Evolutionary conservation across 2,113 vertebrate species (phyloP).

Genomic region (Podilymbus podiceps): DNA sequence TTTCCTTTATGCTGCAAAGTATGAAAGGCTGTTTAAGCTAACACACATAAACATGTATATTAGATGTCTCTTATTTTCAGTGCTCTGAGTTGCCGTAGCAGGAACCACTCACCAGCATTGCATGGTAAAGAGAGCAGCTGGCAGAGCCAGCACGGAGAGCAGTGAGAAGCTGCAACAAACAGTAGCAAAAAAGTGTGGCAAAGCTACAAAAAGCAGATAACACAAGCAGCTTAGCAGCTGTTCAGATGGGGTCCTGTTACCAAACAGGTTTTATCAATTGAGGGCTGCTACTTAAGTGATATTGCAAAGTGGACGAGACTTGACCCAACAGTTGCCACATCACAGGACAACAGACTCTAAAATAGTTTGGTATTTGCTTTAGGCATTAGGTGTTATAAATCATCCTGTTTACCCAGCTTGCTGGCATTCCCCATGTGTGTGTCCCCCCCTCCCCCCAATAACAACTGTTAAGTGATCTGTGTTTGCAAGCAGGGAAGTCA

Average conservation of each 20-base stretch:
- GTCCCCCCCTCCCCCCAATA: background rate
- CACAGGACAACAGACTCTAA: background rate
- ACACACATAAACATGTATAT: background rate
- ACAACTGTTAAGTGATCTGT: background rate
- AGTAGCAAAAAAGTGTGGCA: background rate
- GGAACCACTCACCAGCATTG: fast-evolving
- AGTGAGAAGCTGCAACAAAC: background rate
- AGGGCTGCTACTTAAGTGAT: background rate
- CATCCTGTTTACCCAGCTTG: background rate
- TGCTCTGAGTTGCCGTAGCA: background rate
- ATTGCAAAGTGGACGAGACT: background rate
- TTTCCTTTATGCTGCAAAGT: background rate
- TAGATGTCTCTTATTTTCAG: background rate
- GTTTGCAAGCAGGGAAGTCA: background rate
- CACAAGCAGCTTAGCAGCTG: background rate
- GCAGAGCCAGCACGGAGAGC: fast-evolving
- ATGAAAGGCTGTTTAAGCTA: background rate
- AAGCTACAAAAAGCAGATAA: background rate
- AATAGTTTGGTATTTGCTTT: slow-evolving; percentile 32
- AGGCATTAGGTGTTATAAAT: slow-evolving; percentile 28
- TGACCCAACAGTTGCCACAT: slow-evolving; percentile 15
- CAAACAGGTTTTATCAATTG: background rate
- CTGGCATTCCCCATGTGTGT: background rate
- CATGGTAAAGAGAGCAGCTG: background rate
- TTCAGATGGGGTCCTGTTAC: background rate